Evolutionary conservation across 1,140 invertebrate genomes (phyloP), one percentile per base, ranked within the genome.

Genomic region (Neodiprion fabricii): DNA sequence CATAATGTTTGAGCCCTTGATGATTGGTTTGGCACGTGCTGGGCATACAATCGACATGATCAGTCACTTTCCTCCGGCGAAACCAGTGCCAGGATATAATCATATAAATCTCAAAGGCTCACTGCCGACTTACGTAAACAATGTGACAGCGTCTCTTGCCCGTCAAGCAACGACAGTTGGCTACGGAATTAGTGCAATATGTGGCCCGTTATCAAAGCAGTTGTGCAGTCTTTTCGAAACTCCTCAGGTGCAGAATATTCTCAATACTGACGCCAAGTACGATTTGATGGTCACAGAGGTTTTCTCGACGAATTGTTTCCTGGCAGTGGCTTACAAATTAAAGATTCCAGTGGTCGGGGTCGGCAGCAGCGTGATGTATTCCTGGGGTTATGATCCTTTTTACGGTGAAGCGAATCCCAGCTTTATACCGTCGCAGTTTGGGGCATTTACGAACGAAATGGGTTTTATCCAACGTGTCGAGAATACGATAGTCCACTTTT

Each of bases 21-120:
- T 84, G 14, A 81, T 83, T 73, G 87, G 86, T 70, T 79, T 92
- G 47, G 84, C 82, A 0, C 86, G 82, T 50, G 79, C 84, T 69
- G 90, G 90, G 10, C 90, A 91, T 78, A 82, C 89, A 74, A 80
- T 91, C 0, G 84, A 86, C 1, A 81, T 84, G 0, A 77, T 84
- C 50, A 85, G 81, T 0, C 79, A 83, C 72, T 83, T 74, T 76
- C 81, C 82, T 1, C 53, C 81, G 9, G 75, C 79, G 72, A 82
- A 81, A 71, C 79, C 82, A 0, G 61, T 82, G 14, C 69, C 79
- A 0, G 89, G 89, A 80, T 87, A 87, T 70, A 82, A 23, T 0
- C 79, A 81, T 17, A 78, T 84, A 2, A 61, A 9, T 9, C n/a
- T 61, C 5, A 61, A 61, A 61, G 53, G 53, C 3, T 61, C 8